phyloP scores from a whole-genome alignment of 2,888 invertebrate species.

The Leptura quadrifasciata region DNA sequence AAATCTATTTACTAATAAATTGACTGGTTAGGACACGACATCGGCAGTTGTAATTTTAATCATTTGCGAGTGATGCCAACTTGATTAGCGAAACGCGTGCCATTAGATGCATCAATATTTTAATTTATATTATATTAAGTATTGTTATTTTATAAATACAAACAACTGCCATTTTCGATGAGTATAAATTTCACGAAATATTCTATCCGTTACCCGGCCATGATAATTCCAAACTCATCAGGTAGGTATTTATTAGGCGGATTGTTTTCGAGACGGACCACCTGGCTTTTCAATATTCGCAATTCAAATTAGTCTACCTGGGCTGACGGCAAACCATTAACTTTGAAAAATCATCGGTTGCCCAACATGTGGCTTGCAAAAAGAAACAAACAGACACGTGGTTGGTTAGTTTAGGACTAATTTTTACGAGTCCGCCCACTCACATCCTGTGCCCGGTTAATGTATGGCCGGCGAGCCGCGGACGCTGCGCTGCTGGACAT shows the following conservation, averaged over 20 bases:
- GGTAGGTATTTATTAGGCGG: slow-evolving; percentile 42
- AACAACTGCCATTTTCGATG: too few species aligned
- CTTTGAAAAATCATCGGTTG: slow-evolving; percentile 46
- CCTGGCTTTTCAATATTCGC: slow-evolving; percentile 59
- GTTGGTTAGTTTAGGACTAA: slow-evolving; percentile 62
- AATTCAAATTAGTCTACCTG: slow-evolving; percentile 57
- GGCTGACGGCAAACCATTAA: slow-evolving; percentile 35
- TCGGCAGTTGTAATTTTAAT: too few species aligned
- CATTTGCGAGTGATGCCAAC: not conserved
- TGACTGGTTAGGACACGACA: too few species aligned
- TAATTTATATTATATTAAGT: too few species aligned
- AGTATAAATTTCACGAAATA: not conserved
- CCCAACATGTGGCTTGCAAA: slow-evolving; percentile 46
- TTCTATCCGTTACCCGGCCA: not conserved
- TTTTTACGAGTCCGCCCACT: slow-evolving; percentile 67
- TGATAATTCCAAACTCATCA: not conserved
- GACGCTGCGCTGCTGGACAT: slow-evolving; percentile 38
- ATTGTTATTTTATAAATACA: too few species aligned
- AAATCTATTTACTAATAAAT: too few species aligned
- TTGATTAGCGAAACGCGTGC: not conserved
- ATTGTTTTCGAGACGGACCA: slow-evolving; percentile 55
- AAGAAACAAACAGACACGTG: slow-evolving; percentile 56
- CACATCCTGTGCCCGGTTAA: slow-evolving; percentile 65
- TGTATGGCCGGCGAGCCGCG: slow-evolving; percentile 27
- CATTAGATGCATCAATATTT: too few species aligned